Conservation (phyloP, 1,140 invertebrate species). For the Anastrepha obliqua region DNA sequence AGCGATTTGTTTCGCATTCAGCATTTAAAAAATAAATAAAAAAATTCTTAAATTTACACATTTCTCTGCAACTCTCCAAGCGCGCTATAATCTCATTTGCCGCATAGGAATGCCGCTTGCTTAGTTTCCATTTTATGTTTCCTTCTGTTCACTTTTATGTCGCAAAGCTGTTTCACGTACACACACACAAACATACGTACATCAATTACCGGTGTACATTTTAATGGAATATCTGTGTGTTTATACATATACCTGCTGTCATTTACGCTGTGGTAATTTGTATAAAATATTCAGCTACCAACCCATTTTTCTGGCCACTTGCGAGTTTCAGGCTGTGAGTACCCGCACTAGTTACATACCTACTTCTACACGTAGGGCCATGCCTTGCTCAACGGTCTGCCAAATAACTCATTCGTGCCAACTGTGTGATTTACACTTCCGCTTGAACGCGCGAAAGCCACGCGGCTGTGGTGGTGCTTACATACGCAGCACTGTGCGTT, state of each 20-base stretch:
- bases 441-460: conserved; percentile 16
- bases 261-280: neutral
- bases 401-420: conserved; percentile 43
- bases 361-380: neutral
- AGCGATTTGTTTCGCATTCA: no score
- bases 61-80: no score
- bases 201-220: no score
- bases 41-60: no score
- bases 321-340: neutral
- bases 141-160: no score
- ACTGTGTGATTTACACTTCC: conserved; percentile 40
- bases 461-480: neutral
- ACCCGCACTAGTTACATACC: neutral
- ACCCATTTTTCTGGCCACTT: neutral
- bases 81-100: no score
- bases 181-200: no score
- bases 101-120: no score
- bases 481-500: neutral
- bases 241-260: neutral
- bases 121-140: no score
- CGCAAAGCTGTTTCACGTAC: no score
- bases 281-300: neutral
- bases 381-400: neutral
- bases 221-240: no score
- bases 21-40: no score